Evolutionary conservation across 2,113 vertebrate genomes (phyloP), one percentile per base, ranked within the genome.

Genomic region (Calonectris borealis): DNA sequence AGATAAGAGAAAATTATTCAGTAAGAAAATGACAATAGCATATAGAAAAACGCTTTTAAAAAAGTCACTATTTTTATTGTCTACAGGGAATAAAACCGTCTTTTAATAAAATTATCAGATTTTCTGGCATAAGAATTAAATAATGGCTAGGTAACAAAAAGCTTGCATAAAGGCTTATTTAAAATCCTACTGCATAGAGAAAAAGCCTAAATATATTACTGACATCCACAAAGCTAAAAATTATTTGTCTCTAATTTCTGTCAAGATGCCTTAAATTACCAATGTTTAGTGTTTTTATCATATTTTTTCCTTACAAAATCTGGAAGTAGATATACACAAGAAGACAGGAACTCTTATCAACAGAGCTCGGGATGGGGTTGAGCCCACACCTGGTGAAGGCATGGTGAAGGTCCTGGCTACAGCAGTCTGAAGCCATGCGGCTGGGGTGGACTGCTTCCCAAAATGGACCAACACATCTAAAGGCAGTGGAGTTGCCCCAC

Each of bases 91-190:
- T 70, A 91, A 88, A 94, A 60, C 8, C 5, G 7, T n/a, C 55
- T 51, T 90, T 78, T 36, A 85, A 71, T 84, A 58, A 83, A 51
- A 91, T 16, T 34, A 83, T 72, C 69, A 81, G 9, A 79, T 90
- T 97, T 96, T 90, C 52, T 84, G 77, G 16, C 31, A 55, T 90
- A 91, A 42, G 24, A 79, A 91, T 84, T 79, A 93, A 66, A 80
- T 94, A 85, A 93, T 58, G 24, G 36, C 4, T 76, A 55, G 52
- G 80, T 94, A 88, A 83, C 46, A 91, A 66, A 93, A 38, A 86
- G 16, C 15, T 81, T 83, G 10, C 36, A 48, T 68, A 71, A 85
- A 88, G 46, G 60, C 34, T 60, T 86, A 24, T 44, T 75, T 64
- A 72, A 93, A 93, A 81, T 82, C 16, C 44, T 81, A n/a, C n/a